phyloP scores from a whole-genome alignment of 2,797 vertebrate species.

The Lagocephalus sceleratus region DNA sequence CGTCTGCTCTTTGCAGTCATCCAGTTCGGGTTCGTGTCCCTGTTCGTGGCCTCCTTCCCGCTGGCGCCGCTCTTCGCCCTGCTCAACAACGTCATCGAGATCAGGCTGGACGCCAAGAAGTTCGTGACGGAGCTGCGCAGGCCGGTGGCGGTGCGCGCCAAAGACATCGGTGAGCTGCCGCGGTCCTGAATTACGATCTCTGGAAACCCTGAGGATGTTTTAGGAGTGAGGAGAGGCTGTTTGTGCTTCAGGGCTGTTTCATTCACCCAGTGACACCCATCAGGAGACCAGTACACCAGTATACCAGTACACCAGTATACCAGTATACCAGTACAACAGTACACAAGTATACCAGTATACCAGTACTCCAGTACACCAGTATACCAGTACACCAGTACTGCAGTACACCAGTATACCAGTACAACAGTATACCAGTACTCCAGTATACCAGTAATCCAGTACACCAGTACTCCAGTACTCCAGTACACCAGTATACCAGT shows the following conservation, averaged over 20 bases:
- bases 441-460: neutral
- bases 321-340: neutral
- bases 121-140: constrained; percentile 92
- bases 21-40: constrained; percentile 97
- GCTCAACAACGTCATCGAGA: constrained; percentile 96
- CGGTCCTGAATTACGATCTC: too few species aligned
- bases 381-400: neutral
- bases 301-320: neutral
- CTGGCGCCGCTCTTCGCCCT: constrained; percentile 94
- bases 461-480: neutral
- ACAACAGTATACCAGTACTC: too few species aligned
- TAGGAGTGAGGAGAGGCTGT: too few species aligned
- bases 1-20: constrained; percentile 86
- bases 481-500: neutral
- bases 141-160: constrained; percentile 87
- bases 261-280: neutral
- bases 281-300: neutral
- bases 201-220: too few species aligned
- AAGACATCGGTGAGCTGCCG: constrained; percentile 87
- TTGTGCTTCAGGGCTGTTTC: constrained; percentile 9
- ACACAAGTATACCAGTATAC: neutral
- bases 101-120: constrained; percentile 95
- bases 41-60: constrained; percentile 97
- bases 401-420: neutral
- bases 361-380: neutral